Percentiles rank a stretch among this genome's conserved stretches.
These are phyloP conservation scores for Channallabes apus DNA, from an alignment of 2,797 vertebrate species.

Conservation along the genomic window DNA sequence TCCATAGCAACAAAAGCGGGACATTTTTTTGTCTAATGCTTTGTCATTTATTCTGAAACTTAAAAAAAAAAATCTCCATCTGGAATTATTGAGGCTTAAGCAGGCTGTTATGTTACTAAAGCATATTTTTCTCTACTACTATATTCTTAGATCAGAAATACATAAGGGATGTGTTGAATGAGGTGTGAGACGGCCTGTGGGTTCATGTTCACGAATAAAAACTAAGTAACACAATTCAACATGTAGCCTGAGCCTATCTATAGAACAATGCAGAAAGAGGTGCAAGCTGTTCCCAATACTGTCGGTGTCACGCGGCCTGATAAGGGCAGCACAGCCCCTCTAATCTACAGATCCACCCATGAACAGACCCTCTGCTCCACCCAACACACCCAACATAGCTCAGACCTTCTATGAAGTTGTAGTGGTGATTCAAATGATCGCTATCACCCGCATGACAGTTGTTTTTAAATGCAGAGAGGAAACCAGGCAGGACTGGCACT, in stretches of 20 bases:
- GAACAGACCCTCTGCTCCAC: slow-evolving; percentile 43
- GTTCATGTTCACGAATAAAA: neutral
- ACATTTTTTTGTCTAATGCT: neutral
- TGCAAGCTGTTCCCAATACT: neutral
- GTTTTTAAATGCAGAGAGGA: neutral
- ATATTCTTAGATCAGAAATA: neutral
- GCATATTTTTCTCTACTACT: neutral
- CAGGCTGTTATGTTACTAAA: neutral
- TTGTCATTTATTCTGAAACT: neutral
- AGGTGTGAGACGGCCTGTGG: neutral
- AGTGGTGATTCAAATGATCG: neutral
- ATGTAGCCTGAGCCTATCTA: neutral
- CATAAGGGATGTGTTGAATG: neutral
- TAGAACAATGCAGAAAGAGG: slow-evolving; percentile 10
- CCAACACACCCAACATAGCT: slow-evolving; percentile 35
- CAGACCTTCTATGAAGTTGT: neutral
- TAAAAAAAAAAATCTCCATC: neutral
- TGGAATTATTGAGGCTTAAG: neutral
- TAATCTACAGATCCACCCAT: slow-evolving; percentile 60
- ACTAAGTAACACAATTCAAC: neutral
- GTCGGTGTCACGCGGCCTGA: slow-evolving; percentile 40
- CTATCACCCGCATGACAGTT: neutral
- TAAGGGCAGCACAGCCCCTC: slow-evolving; percentile 57
- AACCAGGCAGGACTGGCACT: neutral
- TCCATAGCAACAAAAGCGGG: neutral